Conservation (phyloP, 2,888 invertebrate genomes). For the Drosophila borealis region DNA sequence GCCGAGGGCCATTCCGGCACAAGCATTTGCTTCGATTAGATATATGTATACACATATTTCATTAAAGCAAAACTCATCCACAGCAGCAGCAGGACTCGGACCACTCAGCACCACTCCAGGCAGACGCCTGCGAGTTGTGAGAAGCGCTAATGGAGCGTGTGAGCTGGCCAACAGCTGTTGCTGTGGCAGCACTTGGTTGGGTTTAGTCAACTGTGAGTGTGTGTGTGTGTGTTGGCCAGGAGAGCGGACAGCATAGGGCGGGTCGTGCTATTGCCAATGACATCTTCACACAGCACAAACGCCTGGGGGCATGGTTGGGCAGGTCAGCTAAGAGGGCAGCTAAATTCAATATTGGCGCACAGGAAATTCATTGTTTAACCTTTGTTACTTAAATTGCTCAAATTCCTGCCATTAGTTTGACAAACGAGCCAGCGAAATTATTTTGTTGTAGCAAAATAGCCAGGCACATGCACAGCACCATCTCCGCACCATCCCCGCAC, state of each 20-base stretch:
- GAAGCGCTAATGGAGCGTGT: constrained; percentile 79
- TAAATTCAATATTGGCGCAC: constrained; percentile 74
- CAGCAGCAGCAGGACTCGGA: constrained; percentile 8
- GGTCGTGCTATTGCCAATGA: constrained; percentile 21
- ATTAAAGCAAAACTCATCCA: constrained; percentile 51
- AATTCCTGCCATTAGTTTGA: constrained; percentile 81
- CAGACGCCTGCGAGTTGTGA: constrained; percentile 41
- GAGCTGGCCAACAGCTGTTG: constrained; percentile 60
- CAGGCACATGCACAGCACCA: constrained; percentile 20
- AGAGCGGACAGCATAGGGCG: too few species aligned
- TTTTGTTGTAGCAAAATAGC: constrained; percentile 65
- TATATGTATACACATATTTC: constrained; percentile 53
- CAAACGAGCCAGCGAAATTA: constrained; percentile 78
- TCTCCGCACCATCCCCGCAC: background rate
- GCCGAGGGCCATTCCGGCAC: constrained; percentile 19
- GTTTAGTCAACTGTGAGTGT: constrained; percentile 69
- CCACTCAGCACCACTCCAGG: constrained; percentile 40
- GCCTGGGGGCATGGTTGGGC: constrained; percentile 7
- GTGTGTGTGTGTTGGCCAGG: too few species aligned
- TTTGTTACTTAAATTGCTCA: constrained; percentile 80
- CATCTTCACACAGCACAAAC: constrained; percentile 52
- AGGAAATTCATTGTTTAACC: constrained; percentile 81
- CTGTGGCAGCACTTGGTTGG: constrained; percentile 50
- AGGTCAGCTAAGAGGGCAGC: constrained; percentile 29
- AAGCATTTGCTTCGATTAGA: constrained; percentile 62